A percentile compares a stretch with the other conserved stretches of the same genome.
Conservation (phyloP, 2,113 vertebrate genomes). For the Myrmecophaga tridactyla region DNA sequence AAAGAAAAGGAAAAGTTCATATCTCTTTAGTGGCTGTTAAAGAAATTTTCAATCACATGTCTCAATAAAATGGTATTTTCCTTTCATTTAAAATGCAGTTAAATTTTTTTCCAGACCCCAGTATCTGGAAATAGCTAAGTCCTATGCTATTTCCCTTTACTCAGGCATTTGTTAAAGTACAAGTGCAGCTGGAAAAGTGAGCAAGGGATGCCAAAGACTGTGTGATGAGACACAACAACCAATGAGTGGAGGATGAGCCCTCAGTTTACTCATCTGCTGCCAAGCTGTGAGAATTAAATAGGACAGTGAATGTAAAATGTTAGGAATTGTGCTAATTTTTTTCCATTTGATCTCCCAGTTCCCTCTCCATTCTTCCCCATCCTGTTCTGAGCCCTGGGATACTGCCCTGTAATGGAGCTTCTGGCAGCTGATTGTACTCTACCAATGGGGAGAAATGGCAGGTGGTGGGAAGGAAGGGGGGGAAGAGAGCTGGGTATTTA, state of each 20-base stretch:
- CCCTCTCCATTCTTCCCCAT: rapidly evolving
- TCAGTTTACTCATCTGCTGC: not conserved
- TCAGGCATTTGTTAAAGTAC: not conserved
- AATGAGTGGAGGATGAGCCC: not conserved
- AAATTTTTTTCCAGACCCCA: not conserved
- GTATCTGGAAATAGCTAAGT: not conserved
- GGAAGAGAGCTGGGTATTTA: not conserved
- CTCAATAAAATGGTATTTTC: not conserved
- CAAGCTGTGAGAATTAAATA: not conserved
- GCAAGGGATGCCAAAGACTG: not conserved
- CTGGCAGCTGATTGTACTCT: not conserved
- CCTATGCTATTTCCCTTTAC: not conserved
- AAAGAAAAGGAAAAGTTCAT: not conserved
- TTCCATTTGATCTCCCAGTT: not conserved
- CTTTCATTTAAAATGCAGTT: not conserved
- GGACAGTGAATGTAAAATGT: not conserved
- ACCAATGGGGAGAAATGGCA: not conserved
- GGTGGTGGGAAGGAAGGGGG: rapidly evolving
- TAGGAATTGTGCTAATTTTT: not conserved
- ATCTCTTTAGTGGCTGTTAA: not conserved
- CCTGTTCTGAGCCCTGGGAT: not conserved
- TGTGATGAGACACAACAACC: not conserved
- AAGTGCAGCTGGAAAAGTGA: not conserved
- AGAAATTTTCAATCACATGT: not conserved
- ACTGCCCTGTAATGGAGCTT: not conserved